These are phyloP conservation scores for Plutella xylostella DNA, from an alignment of 2,888 invertebrate species.

Conservation along the genomic window DNA sequence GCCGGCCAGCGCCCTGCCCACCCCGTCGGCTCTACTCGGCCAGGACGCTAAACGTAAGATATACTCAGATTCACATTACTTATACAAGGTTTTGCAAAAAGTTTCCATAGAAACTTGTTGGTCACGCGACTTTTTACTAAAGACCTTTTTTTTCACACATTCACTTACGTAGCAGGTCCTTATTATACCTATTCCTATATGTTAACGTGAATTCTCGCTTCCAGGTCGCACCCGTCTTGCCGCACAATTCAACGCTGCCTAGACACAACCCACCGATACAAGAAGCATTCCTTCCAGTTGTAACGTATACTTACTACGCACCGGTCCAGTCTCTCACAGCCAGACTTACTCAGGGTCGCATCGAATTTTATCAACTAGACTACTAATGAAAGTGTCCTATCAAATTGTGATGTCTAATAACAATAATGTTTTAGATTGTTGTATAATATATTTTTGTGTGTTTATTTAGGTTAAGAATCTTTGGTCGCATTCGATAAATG, in stretches of 20 bases:
- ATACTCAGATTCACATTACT: no score
- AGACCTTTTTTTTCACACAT: neutral
- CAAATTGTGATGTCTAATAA: slow-evolving; percentile 65
- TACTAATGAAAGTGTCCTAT: slow-evolving; percentile 52
- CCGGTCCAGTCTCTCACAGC: slow-evolving; percentile 29
- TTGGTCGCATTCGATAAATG: slow-evolving; percentile 56
- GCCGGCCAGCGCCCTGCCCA: slow-evolving; percentile 55
- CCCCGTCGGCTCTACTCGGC: slow-evolving; percentile 45
- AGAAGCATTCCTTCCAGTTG: slow-evolving; percentile 46
- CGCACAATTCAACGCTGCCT: slow-evolving; percentile 53
- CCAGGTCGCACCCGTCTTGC: slow-evolving; percentile 60
- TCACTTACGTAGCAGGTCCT: neutral
- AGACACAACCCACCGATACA: slow-evolving; percentile 36
- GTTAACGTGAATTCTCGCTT: neutral
- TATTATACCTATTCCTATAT: neutral
- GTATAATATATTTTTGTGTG: slow-evolving; percentile 65
- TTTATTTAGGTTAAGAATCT: slow-evolving; percentile 56
- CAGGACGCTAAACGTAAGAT: slow-evolving; percentile 52
- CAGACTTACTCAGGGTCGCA: slow-evolving; percentile 47
- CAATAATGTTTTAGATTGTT: slow-evolving; percentile 66
- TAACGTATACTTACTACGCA: slow-evolving; percentile 26
- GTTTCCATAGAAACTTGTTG: no score
- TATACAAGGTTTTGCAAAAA: no score
- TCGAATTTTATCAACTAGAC: slow-evolving; percentile 62
- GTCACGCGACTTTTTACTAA: no score